Evolutionary conservation across 2,797 vertebrate genomes (phyloP).

Genomic region (Betta splendens): DNA sequence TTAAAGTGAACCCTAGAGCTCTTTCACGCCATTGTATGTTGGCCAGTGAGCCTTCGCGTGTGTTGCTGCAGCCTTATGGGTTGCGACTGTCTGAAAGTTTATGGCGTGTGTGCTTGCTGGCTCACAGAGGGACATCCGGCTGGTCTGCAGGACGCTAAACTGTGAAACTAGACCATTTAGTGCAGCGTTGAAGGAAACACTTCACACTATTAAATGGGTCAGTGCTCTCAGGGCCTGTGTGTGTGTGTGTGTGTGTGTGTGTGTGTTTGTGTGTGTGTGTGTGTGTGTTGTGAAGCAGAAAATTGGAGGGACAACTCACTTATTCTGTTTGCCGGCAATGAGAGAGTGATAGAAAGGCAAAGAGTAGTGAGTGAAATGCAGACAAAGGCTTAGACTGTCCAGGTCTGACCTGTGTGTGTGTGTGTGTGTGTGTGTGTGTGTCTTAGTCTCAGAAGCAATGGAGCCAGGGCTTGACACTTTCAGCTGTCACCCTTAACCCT

Average conservation of each 20-base stretch:
- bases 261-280: constrained; percentile 11
- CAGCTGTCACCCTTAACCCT: constrained; percentile 63
- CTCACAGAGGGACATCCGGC: constrained; percentile 3
- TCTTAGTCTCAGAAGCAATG: constrained; percentile 26
- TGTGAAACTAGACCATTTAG: constrained; percentile 34
- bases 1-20: not conserved
- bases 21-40: not conserved
- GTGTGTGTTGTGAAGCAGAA: constrained; percentile 8
- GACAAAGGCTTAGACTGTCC: constrained; percentile 31
- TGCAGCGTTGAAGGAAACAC: constrained; percentile 34
- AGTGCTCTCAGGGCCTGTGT: constrained; percentile 13
- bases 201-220: constrained; percentile 43
- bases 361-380: constrained; percentile 30
- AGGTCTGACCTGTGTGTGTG: constrained; percentile 21
- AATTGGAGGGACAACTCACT: constrained; percentile 14
- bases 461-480: constrained; percentile 58
- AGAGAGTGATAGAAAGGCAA: constrained; percentile 8
- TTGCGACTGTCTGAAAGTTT: constrained; percentile 9
- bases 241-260: too few species aligned
- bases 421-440: constrained; percentile 17
- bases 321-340: constrained; percentile 8
- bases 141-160: not conserved
- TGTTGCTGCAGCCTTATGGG: not conserved
- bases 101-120: constrained; percentile 8
- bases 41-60: not conserved